phyloP scores from a whole-genome alignment of 2,797 vertebrate species.

The Lateolabrax maculatus region DNA sequence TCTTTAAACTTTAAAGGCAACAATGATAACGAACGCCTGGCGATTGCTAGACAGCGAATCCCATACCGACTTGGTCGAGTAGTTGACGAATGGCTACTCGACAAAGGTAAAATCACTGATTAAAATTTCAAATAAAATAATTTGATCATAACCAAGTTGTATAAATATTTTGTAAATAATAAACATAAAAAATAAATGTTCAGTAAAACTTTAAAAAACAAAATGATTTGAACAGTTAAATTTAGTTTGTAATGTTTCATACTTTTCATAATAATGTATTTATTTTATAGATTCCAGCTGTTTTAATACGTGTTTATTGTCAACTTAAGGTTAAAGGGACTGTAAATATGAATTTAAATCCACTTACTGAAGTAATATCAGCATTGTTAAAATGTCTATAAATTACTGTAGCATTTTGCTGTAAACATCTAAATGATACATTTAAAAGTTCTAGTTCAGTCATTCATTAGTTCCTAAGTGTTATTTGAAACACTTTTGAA shows the following conservation, averaged over 20 bases:
- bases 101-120: slow-evolving; percentile 99
- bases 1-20: slow-evolving; percentile 99
- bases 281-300: slow-evolving; percentile 92
- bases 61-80: slow-evolving; percentile 99
- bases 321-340: slow-evolving; percentile 99
- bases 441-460: slow-evolving; percentile 89
- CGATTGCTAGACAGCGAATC: slow-evolving; percentile 99
- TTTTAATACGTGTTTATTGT: slow-evolving; percentile 96
- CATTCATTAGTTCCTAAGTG: slow-evolving; percentile 69
- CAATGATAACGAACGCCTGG: slow-evolving; percentile 99
- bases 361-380: slow-evolving; percentile 91
- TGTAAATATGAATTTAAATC: slow-evolving; percentile 99
- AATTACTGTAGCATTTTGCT: slow-evolving; percentile 90
- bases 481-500: slow-evolving; percentile 78
- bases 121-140: slow-evolving; percentile 99
- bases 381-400: slow-evolving; percentile 93
- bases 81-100: slow-evolving; percentile 99
- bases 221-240: slow-evolving; percentile 94
- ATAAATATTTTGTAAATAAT: slow-evolving; percentile 94
- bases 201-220: slow-evolving; percentile 95
- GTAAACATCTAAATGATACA: slow-evolving; percentile 94
- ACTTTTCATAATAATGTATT: slow-evolving; percentile 96
- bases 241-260: slow-evolving; percentile 92
- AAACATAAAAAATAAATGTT: slow-evolving; percentile 98
- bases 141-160: slow-evolving; percentile 97